These are phyloP conservation scores for Metridium senile DNA, from an alignment of 92 coral and sea anemone genomes.

Conservation along the genomic window DNA sequence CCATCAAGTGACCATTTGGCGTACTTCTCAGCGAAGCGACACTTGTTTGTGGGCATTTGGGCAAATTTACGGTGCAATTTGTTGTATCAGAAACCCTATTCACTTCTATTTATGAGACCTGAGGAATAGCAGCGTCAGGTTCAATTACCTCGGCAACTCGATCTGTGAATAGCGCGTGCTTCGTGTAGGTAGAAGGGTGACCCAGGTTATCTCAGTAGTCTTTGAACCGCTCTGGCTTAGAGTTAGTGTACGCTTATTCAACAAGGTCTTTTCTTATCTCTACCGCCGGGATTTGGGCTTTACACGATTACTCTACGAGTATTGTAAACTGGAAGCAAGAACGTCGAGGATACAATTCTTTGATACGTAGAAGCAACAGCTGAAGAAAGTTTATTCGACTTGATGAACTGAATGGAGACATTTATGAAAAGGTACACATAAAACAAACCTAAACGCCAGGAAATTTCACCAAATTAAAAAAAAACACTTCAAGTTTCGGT, in stretches of 20 bases:
- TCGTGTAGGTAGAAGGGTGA: constrained; percentile 4
- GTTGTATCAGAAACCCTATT: neutral
- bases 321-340: constrained; percentile 5
- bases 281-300: neutral
- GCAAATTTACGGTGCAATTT: neutral
- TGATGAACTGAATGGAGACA: neutral
- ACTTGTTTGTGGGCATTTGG: neutral
- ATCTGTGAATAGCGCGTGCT: constrained; percentile 7
- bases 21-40: neutral
- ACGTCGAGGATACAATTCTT: constrained; percentile 1
- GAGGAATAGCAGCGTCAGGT: neutral
- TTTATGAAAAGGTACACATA: constrained; percentile 15
- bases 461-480: neutral
- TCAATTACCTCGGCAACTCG: constrained; percentile 21
- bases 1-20: constrained; percentile 37
- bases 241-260: neutral
- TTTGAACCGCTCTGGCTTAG: constrained; percentile 1
- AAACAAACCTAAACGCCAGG: neutral
- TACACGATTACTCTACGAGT: neutral
- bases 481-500: neutral
- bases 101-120: neutral
- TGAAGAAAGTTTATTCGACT: constrained; percentile 11
- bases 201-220: constrained; percentile 4
- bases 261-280: neutral
- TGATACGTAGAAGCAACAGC: constrained; percentile 24